Base-by-base conservation (phyloP, 1,140 invertebrate species). In the Paraescarpia echinospica region DNA sequence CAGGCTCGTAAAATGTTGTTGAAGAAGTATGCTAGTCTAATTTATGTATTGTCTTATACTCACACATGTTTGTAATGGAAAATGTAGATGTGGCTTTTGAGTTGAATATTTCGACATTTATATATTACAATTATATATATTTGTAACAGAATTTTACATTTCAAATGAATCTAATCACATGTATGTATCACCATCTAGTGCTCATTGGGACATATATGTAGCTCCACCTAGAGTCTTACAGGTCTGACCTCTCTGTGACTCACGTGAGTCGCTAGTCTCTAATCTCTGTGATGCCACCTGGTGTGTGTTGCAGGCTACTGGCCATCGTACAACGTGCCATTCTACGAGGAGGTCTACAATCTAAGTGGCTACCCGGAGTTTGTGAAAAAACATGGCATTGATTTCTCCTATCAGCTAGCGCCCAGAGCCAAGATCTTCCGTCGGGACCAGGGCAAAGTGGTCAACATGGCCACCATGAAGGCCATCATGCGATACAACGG, bases 321-420 rank as follows among this genome's bases (percentile, higher is more conserved):
- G 94, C 94, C 95, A 92, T 96, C 95, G 1, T 96, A 96, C 91
- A 96, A 96, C 94, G 94, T 96, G 5, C 96, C 96, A 90, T 96
- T 94, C 93, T 96, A 95, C 94, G 95, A 96, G 93, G 94, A 95
- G 91, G 94, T 96, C 33, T 96, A 95, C 93, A 95, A 96, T 59
- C 93, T 93, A 91, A 95, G 94, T 93, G 96, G 96, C 9, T 96
- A 95, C 93, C 95, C 95, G 35, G 94, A 94, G 2, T 93, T 95
- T 92, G 95, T 95, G 0, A 92, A 93, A 2, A 91, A 94, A 35
- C 92, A 94, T 93, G 95, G 95, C 33, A 91, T 92, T 34, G 95
- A 95, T 77, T 95, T 94, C 90, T 94, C 94, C 2, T 96, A 96
- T 93, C 94, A 96, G 34, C 91, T 95, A 22, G 95, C 95, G 18